Conservation (phyloP, 2,888 invertebrate species). For the Antitype chi region DNA sequence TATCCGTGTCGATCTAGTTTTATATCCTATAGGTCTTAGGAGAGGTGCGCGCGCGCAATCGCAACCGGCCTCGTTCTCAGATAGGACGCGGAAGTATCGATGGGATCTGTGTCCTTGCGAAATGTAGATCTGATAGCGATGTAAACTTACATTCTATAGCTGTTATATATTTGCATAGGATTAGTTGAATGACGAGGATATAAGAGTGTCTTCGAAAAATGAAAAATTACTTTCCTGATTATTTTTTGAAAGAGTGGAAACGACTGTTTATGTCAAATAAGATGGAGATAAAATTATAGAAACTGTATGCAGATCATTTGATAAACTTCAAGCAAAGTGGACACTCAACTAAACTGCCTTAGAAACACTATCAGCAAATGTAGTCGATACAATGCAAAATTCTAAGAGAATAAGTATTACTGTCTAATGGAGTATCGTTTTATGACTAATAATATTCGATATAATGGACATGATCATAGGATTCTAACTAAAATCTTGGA, state of each 20-base stretch:
- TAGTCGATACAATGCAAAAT: neutral
- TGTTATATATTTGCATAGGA: neutral
- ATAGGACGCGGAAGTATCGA: constrained; percentile 55
- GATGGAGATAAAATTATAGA: neutral
- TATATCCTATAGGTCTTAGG: constrained; percentile 1
- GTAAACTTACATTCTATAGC: neutral
- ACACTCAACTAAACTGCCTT: neutral
- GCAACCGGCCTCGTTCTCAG: constrained; percentile 57
- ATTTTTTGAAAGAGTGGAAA: neutral
- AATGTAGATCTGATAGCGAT: constrained; percentile 41
- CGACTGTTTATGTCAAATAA: neutral
- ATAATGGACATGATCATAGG: neutral
- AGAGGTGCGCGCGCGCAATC: constrained; percentile 27
- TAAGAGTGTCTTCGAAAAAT: neutral
- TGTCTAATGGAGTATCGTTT: neutral
- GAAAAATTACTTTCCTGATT: neutral
- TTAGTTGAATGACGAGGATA: neutral
- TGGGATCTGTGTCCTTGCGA: constrained; percentile 52
- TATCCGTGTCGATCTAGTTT: constrained; percentile 12
- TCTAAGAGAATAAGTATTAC: neutral
- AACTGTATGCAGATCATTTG: neutral
- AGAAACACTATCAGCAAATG: neutral
- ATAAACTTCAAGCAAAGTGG: neutral
- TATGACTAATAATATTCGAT: neutral
- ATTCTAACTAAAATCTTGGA: neutral